Evolutionary conservation across 2,113 vertebrate species (phyloP), one percentile per base, ranked within the genome.

Genomic region (Laticauda colubrina): DNA sequence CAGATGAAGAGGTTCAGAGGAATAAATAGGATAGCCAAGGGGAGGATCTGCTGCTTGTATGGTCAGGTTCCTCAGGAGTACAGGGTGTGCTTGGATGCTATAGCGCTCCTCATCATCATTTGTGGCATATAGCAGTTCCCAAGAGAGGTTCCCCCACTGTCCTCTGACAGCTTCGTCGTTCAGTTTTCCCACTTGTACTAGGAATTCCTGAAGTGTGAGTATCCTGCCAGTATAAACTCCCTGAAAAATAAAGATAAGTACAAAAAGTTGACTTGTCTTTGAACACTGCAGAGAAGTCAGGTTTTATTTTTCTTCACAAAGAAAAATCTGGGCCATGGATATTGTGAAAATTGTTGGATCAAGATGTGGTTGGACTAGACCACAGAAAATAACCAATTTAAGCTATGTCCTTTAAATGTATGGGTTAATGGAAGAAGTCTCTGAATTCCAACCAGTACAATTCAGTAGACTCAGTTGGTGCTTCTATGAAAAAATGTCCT

Each of bases 91-190:
- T 96, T 99, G 99, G 96, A 99, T 99, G 94, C 99, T 99, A 97
- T 99, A 99, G 21, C 99, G 98, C 92, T 99, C 99, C 91, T 99
- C 99, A 0, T 99, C 99, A 0, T 99, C 99, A 0, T 99, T 99
- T 1, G 99, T 99, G 24, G 99, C 99, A 0, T 99, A 99, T 5
- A 99, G 98, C 91, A 99, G 97, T 97, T 99, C 99, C 99, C 99
- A 99, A 5, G 99, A 99, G n/a, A 99, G 98, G 94, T 99, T 99
- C 55, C 99, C 99, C 99, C 99, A 99, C 96, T 99, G 99, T 2
- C 99, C 99, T 90, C 98, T 96, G 15, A 99, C 97, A 2, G 99
- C 98, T 93, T 99, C 99, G 0, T 97, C 97, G 3, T 99, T 99
- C 53, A 99, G 97, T 94, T 98, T 98, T 5, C 99, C 99, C 90